Base-by-base conservation (phyloP, 2,113 vertebrate species). In the Hemibates koningsi region DNA sequence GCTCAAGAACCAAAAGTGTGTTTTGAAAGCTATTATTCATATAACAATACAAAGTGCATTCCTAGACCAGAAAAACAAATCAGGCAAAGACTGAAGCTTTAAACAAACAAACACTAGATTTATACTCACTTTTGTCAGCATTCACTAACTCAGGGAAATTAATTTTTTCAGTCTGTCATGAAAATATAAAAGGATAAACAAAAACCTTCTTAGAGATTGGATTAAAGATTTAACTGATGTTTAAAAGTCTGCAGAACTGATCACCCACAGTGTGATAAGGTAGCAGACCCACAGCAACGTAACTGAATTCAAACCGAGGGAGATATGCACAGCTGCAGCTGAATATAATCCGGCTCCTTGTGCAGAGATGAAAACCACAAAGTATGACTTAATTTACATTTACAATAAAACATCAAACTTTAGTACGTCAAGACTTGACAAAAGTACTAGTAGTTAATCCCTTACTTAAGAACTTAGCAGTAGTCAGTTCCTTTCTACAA, bases 11-110 rank as follows among this genome's bases (percentile, higher is more conserved):
- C 57, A 50, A 56, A 81, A 11, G 16, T 34, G 57, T 84, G 45
- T 87, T 86, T 80, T 82, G 19, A 90, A 27, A 81, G 54, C 81
- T 87, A 85, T 88, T 84, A 17, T 59, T 61, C 82, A 52, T 63
- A 5, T 2, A 63, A 90, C 84, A 91, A 88, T 87, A 85, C 85
- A 89, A 80, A 89, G 82, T 84, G 89, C 93, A 91, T 89, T 91
- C 83, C 88, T 53, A 57, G 80, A 80, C 86, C 43, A 76, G 27
- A 80, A 71, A 21, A 57, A 84, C 57, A 90, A 83, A 66, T 53
- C 17, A 7, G 6, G 36, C n/a, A 66, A 41, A 61, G n/a, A 80
- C 10, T 63, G 41, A 80, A 48, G 29, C n/a, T 38, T 85, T 34
- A 83, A 84, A 91, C 78, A 27, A 90, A 91, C 86, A 90, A 87